Evolutionary conservation across 2,888 invertebrate genomes (phyloP).

Genomic region (Folsomia candida): DNA sequence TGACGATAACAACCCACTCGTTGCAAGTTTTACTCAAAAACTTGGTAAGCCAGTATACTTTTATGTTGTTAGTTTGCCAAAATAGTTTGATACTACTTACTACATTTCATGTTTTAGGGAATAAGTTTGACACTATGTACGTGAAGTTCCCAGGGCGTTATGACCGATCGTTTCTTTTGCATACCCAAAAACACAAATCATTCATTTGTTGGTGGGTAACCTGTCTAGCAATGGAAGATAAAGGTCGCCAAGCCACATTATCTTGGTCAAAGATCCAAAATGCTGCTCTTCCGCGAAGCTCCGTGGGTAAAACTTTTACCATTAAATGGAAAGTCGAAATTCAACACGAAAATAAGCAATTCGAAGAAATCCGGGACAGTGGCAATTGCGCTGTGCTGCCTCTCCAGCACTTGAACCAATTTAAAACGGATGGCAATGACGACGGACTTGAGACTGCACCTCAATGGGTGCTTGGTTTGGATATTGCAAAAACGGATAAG

Average conservation of each 20-base stretch:
- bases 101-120: not conserved
- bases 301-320: not conserved
- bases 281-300: not conserved
- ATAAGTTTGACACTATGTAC: not conserved
- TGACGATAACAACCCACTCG: not conserved
- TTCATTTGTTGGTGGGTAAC: conserved; percentile 30
- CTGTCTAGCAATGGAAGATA: conserved; percentile 1
- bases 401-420: conserved; percentile 19
- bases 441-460: not conserved
- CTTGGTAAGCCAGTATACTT: not conserved
- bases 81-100: not conserved
- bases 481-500: not conserved
- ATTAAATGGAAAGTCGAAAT: conserved; percentile 27
- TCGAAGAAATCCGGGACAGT: conserved; percentile 25
- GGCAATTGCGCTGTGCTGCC: conserved; percentile 29
- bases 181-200: conserved; percentile 19
- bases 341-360: conserved; percentile 16
- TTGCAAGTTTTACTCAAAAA: not conserved
- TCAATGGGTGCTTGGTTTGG: not conserved
- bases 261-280: not conserved
- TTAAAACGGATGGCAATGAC: not conserved
- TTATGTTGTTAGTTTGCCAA: not conserved
- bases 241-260: conserved; percentile 6
- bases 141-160: not conserved
- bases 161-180: not conserved